phyloP scores from a whole-genome alignment of 2,888 invertebrate genomes.

The Spodoptera exigua region DNA sequence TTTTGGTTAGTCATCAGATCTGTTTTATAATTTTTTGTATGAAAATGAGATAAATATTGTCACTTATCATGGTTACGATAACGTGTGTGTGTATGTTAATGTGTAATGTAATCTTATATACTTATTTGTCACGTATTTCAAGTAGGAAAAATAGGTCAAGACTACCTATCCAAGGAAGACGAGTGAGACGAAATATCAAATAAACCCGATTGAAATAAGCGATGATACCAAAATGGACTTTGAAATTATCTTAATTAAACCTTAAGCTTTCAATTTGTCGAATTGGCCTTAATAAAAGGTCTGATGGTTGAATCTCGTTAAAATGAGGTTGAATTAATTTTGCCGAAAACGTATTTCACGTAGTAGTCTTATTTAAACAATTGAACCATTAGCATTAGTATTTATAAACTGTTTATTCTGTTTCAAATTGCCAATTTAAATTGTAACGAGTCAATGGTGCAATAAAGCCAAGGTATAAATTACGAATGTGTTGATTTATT shows the following conservation, averaged over 20 bases:
- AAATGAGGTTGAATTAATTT: constrained; percentile 64
- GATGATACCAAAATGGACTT: constrained; percentile 51
- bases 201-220: constrained; percentile 39
- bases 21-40: no score
- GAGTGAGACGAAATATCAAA: constrained; percentile 29
- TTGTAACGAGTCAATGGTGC: constrained; percentile 6
- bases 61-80: no score
- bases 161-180: constrained; percentile 15
- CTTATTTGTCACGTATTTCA: no score
- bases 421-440: constrained; percentile 26
- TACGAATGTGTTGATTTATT: constrained; percentile 2
- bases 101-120: no score
- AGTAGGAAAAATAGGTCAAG: background rate
- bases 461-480: constrained; percentile 4
- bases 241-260: constrained; percentile 66
- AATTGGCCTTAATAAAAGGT: constrained; percentile 70
- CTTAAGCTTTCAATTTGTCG: constrained; percentile 70
- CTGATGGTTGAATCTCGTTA: constrained; percentile 64
- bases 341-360: constrained; percentile 59
- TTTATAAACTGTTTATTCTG: constrained; percentile 49
- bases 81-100: no score
- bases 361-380: constrained; percentile 53
- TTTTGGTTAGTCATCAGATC: no score
- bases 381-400: constrained; percentile 54
- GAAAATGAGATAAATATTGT: no score